Evolutionary conservation across 2,113 vertebrate genomes (phyloP), one percentile per base, ranked within the genome.

Genomic region (Zapus hudsonius): DNA sequence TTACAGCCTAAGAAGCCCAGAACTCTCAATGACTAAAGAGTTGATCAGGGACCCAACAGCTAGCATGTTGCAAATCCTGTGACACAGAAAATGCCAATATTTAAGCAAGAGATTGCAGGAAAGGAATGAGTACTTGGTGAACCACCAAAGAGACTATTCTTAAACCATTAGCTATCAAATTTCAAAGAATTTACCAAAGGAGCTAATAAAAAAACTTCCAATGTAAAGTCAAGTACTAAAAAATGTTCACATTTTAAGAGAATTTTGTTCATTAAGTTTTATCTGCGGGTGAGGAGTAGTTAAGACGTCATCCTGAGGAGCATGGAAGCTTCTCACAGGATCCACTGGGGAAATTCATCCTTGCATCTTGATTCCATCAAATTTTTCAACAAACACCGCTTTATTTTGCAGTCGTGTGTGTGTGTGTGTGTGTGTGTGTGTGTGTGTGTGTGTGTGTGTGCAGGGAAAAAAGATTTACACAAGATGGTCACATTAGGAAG

Each of bases 331-430:
- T 67, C 98, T 97, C 1, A 98, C 98, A 0, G 98, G 98, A 74
- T 98, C 97, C 59, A 99, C 98, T 0, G 98, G 97, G 36, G 98
- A 98, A 0, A 98, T 99, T 47, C 98, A 97, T 11, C 98, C 98
- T 95, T 99, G 99, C 61, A 99, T 98, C 98, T 99, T 99, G 85
- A 99, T 98, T 75, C 98, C 98, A 36, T 99, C 40, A 42, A 99
- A 98, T 97, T 98, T 99, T 94, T 99, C 98, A 84, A 98, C 97
- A 0, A 98, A 98, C 25, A 99, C 96, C 99, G 97, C 98, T 99
- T 52, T 52, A 15, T 52, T 52, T 52, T 52, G 52, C 11, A 10
- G 12, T 15, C 16, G 7, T 52, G 7, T 52, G 7, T 52, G 52
- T 52, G 52, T 52, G 52, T 52, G 52, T 52, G 52, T 52, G 52